A percentile compares a stretch with the other conserved stretches of the same genome.
phyloP scores from a whole-genome alignment of 1,140 invertebrate species.

The Anthonomus grandis region DNA sequence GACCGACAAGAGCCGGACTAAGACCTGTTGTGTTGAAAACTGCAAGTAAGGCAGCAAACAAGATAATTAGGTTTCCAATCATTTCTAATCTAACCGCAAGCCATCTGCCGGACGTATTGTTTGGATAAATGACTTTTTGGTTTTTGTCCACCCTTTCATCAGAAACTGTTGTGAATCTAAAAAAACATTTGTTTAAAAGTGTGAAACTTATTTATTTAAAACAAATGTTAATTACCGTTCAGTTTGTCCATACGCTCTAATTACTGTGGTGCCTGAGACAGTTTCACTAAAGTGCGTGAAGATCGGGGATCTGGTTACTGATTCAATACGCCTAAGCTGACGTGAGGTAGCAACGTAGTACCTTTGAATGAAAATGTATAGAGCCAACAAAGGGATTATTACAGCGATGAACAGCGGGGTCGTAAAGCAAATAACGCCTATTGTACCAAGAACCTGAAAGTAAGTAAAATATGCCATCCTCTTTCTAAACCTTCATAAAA shows the following conservation, averaged over 20 bases:
- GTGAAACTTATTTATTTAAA: background rate
- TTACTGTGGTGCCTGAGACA: slow-evolving; percentile 74
- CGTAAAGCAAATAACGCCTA: slow-evolving; percentile 85
- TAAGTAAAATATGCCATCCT: too few species aligned
- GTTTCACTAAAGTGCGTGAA: slow-evolving; percentile 98
- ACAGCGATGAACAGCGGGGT: slow-evolving; percentile 83
- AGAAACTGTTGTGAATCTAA: slow-evolving; percentile 71
- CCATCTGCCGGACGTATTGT: slow-evolving; percentile 86
- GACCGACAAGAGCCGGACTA: slow-evolving; percentile 75
- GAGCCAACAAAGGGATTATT: slow-evolving; percentile 77
- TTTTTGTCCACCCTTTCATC: slow-evolving; percentile 82
- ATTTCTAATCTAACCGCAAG: slow-evolving; percentile 86
- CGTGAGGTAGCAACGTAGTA: slow-evolving; percentile 93
- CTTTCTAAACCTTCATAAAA: too few species aligned
- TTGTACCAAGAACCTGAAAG: slow-evolving; percentile 75
- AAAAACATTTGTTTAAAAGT: background rate
- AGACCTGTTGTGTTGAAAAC: slow-evolving; percentile 71
- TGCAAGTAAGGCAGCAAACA: slow-evolving; percentile 84
- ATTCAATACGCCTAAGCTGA: slow-evolving; percentile 92
- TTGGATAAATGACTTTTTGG: slow-evolving; percentile 83
- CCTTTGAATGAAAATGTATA: slow-evolving; percentile 90
- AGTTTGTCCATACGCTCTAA: slow-evolving; percentile 73
- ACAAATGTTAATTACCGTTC: slow-evolving; percentile 50
- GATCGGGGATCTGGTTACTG: slow-evolving; percentile 92
- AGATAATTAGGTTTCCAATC: slow-evolving; percentile 87